Base-by-base conservation (phyloP, 1,140 invertebrate genomes). In the Chionoecetes opilio region DNA sequence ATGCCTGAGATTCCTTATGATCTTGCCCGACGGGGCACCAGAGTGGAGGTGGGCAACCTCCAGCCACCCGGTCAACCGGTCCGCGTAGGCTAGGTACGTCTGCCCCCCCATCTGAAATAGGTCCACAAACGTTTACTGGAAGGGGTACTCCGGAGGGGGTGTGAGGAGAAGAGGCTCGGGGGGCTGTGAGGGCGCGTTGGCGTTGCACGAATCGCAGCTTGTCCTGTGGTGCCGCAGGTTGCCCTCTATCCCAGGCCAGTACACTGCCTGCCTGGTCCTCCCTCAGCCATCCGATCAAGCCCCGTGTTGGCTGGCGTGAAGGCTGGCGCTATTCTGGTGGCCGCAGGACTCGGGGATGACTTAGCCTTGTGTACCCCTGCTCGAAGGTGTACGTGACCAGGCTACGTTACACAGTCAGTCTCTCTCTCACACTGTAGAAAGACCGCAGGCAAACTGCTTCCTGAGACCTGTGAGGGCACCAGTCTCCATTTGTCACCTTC, bases 61-160 rank as follows among this genome's bases (percentile, higher is more conserved):
- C 32, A 91, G 37, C 89, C 38, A 91, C 6, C 89, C 37, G 3
- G 34, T 91, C 3, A 91, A 29, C 5, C 41, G 2, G 29, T 91
- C 38, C 2, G 26, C 89, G n/a, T 91, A 91, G 9, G 89, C 34
- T n/a, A 91, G 29, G 89, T 91, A 91, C n/a, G 26, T 41, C 3
- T n/a, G 35, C 26, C 89, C 38, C 8, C 46, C 21, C 37, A 53
- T 8, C 21, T 41, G 89, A 29, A 91, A 91, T 3, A 91, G 3
- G 38, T 91, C 89, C 3, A 38, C 41, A 8, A 91, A 35, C 11
- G 6, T n/a, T 53, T 53, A n/a, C n/a, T 91, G 89, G 31, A 91
- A 91, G 3, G 89, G 89, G 31, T 91, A 91, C 2, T 8, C 37
- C 2, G 38, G 89, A 5, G 41, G 26, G 3, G 34, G 89, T 3